A percentile compares a stretch with the other conserved stretches of the same genome.
Conservation (phyloP, 2,888 invertebrate genomes). For the Dryomyza anilis region DNA sequence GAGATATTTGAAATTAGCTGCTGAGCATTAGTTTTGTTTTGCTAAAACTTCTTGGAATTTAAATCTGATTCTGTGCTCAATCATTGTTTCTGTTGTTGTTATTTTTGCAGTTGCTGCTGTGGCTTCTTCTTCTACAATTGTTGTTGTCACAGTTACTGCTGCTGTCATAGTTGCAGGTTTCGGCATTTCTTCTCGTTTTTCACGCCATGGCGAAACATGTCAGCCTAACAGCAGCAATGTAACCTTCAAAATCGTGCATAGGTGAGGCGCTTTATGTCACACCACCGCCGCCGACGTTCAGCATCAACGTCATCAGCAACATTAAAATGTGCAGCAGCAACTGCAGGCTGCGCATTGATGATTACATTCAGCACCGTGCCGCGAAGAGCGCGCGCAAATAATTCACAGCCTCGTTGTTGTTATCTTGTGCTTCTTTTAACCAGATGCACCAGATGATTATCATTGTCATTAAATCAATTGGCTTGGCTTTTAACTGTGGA, state of each 20-base stretch:
- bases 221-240: constrained; percentile 39
- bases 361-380: too few relatives aligned
- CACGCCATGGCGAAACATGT: constrained; percentile 3
- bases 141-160: too few relatives aligned
- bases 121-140: neutral
- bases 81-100: constrained; percentile 1
- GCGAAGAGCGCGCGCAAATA: neutral
- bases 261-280: constrained; percentile 37
- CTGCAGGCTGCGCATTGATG: neutral
- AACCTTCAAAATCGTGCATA: constrained; percentile 44
- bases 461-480: neutral
- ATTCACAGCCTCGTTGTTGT: neutral
- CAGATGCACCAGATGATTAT: constrained; percentile 7
- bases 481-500: too few relatives aligned
- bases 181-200: constrained; percentile 25
- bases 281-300: neutral
- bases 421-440: neutral
- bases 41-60: constrained; percentile 5
- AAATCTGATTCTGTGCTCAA: constrained; percentile 5
- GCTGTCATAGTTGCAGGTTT: neutral
- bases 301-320: too few relatives aligned
- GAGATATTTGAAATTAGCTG: too few relatives aligned
- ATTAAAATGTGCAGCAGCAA: constrained; percentile 6
- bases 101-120: neutral
- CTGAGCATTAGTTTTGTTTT: too few relatives aligned